Evolutionary conservation across 1,140 invertebrate genomes (phyloP), one percentile per base, ranked within the genome.

Genomic region (Sinella curviseta): DNA sequence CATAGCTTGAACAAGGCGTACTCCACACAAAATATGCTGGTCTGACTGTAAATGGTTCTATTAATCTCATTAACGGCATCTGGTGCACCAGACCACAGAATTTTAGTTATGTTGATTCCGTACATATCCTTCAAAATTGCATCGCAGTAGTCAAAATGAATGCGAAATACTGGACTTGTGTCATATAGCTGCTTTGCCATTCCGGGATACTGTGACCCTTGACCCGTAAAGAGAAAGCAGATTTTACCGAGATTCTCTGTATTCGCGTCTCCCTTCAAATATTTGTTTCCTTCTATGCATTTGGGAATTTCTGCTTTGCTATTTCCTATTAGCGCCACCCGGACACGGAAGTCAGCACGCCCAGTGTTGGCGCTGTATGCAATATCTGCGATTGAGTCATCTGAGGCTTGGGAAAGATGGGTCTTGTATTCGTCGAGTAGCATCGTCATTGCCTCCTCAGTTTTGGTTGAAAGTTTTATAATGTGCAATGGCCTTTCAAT

Each of bases 201-300:
- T 12, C 70, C 80, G 1, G 39, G 26, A 74, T 79, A 82, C 24
- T 82, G 80, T 2, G 75, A 82, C 0, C 80, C 80, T 65, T 79
- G 77, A 16, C 80, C 80, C 8, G 78, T 79, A 31, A 80, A 82
- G 1, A 82, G 73, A 36, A 82, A 82, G 8, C 36, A 57, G 20
- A 82, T 78, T 76, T 77, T 76, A 4, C 31, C 28, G 12, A 16
- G 0, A 33, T 48, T 36, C 77, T 80, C 26, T 70, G 26, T 16
- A 55, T 31, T 39, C 34, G 24, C 0, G 65, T 31, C 74, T 76
- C 35, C 30, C 31, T 8, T 70, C 0, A 73, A 28, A 55, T 80
- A 82, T n/a, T 70, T 70, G 28, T 73, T 55, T 48, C 75, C 60
- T 60, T 82, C 57, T 8, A 82, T 35, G 48, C 35, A 67, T 2